A percentile compares a stretch with the other conserved stretches of the same genome.
Conservation (phyloP, 2,113 vertebrate species). For the Ginglymostoma cirratum region DNA sequence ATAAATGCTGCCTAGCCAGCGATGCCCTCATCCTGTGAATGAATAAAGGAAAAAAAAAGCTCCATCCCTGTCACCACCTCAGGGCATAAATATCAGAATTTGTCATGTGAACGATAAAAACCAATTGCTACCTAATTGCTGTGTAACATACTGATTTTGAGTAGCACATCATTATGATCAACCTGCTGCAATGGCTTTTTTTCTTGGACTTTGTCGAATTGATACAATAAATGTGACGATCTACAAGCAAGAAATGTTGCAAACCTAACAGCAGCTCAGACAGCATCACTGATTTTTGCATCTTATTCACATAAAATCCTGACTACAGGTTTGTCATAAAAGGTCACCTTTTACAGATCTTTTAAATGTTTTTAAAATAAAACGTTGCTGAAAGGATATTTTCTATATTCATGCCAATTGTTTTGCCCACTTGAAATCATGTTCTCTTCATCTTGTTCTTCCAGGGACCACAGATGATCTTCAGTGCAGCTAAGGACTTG, state of each 20-base stretch:
- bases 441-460: conserved; percentile 46
- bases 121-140: not conserved
- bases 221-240: not conserved
- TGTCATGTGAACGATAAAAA: no score
- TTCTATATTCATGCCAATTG: conserved; percentile 20
- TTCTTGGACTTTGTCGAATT: not conserved
- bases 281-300: not conserved
- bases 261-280: not conserved
- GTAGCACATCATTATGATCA: not conserved
- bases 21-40: no score
- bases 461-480: conserved; percentile 94
- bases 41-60: no score
- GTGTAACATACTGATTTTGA: not conserved
- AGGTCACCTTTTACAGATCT: not conserved
- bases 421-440: conserved; percentile 37
- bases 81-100: no score
- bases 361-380: not conserved
- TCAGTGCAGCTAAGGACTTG: conserved; percentile 92
- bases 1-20: no score
- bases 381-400: conserved; percentile 21
- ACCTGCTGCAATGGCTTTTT: not conserved
- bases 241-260: not conserved
- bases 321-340: not conserved
- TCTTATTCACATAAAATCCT: not conserved
- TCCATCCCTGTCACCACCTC: no score